Conservation (phyloP, 2,113 vertebrate genomes). For the Saguinus midas region DNA sequence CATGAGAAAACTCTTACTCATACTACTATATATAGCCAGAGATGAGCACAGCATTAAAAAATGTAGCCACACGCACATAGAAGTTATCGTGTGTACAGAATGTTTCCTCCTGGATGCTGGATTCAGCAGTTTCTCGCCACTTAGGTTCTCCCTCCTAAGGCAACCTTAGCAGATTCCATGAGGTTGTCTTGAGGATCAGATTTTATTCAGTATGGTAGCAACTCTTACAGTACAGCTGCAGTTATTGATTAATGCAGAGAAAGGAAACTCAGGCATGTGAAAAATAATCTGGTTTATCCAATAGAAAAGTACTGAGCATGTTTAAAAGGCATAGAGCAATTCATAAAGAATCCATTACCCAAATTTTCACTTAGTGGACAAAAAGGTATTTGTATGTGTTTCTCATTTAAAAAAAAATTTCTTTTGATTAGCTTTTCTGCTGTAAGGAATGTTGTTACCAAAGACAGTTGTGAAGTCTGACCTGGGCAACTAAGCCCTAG, state of each 20-base stretch:
- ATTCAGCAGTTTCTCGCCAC: conserved; percentile 67
- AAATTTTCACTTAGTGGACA: neutral
- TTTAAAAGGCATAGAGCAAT: neutral
- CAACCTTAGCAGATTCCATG: conserved; percentile 71
- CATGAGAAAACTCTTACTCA: conserved; percentile 61
- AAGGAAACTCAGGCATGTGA: conserved; percentile 1
- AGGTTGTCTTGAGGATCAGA: conserved; percentile 59
- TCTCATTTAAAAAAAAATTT: neutral
- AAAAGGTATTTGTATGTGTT: neutral
- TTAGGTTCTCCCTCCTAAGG: neutral
- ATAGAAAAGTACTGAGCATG: neutral
- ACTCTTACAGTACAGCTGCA: neutral
- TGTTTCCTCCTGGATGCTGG: conserved; percentile 53
- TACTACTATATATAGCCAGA: conserved; percentile 58
- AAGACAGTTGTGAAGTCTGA: conserved; percentile 37
- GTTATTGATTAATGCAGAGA: neutral
- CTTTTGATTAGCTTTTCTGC: conserved; percentile 15
- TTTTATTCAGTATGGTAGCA: neutral
- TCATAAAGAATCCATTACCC: neutral
- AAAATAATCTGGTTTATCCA: conserved; percentile 16
- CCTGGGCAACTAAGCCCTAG: conserved; percentile 3
- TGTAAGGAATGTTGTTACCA: conserved; percentile 8
- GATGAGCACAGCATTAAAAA: conserved; percentile 70
- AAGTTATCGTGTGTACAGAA: conserved; percentile 69
- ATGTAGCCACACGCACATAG: neutral